Evolutionary conservation across 2,113 vertebrate genomes (phyloP).

Genomic region (Prietella phreatophila): DNA sequence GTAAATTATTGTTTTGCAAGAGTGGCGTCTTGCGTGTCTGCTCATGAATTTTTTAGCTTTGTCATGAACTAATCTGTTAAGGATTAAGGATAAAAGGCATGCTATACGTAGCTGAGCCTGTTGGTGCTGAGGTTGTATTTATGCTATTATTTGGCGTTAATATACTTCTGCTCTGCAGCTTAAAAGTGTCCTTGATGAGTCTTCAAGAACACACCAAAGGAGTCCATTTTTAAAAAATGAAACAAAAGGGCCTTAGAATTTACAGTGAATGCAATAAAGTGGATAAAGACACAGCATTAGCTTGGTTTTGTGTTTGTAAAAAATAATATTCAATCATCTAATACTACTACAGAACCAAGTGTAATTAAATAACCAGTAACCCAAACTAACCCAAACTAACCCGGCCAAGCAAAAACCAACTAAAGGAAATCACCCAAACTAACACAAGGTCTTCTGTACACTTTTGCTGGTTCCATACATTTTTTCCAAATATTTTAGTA

Average conservation of each 20-base stretch:
- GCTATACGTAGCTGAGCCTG: constrained; percentile 7
- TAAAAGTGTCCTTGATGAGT: constrained; percentile 18
- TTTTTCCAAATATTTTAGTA: too few species aligned
- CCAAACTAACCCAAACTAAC: neutral
- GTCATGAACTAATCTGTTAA: constrained; percentile 28
- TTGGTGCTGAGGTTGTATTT: constrained; percentile 15
- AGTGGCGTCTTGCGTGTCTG: constrained; percentile 9
- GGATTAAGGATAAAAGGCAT: constrained; percentile 18
- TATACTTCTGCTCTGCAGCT: neutral
- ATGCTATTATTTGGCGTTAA: neutral
- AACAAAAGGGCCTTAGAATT: neutral
- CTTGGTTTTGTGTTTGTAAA: neutral
- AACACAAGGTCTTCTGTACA: too few species aligned
- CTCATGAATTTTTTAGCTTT: constrained; percentile 26
- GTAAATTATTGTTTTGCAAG: constrained; percentile 33
- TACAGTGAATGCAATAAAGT: neutral
- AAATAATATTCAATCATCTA: neutral
- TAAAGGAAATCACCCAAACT: too few species aligned
- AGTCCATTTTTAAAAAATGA: neutral
- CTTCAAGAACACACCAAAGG: neutral
- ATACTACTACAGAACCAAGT: neutral
- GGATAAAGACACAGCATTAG: neutral
- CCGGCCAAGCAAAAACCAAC: too few species aligned
- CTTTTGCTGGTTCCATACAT: too few species aligned
- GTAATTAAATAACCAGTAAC: neutral